Evolutionary conservation across 92 coral and sea anemone species (phyloP).

Genomic region (Palythoa grandiflora): DNA sequence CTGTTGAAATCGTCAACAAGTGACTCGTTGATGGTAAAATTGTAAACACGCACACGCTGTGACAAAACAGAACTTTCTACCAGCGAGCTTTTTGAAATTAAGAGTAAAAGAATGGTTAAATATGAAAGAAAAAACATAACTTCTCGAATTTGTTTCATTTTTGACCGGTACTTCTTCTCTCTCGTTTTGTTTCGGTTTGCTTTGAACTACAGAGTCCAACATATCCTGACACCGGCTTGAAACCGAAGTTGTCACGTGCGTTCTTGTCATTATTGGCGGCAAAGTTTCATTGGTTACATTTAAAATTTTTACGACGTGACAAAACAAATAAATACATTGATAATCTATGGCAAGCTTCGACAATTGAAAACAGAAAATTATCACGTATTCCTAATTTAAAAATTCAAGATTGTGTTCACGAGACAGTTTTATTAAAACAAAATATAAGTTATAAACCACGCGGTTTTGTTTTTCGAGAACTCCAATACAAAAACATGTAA

Average conservation of each 20-base stretch:
- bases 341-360: too few relatives aligned
- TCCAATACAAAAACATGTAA: too few relatives aligned
- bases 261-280: background rate
- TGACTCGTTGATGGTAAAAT: conserved; percentile 28
- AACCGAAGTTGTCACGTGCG: background rate
- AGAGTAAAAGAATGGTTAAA: background rate
- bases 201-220: too few relatives aligned
- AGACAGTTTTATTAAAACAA: too few relatives aligned
- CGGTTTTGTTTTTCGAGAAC: too few relatives aligned
- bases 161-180: background rate
- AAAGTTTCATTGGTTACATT: too few relatives aligned
- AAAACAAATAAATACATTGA: background rate
- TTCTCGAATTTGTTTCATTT: background rate
- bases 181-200: background rate
- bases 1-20: conserved; percentile 43
- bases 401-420: too few relatives aligned
- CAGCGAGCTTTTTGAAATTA: background rate
- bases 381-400: too few relatives aligned
- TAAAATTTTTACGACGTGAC: background rate
- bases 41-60: conserved; percentile 16
- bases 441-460: too few relatives aligned
- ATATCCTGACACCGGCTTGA: background rate
- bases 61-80: background rate
- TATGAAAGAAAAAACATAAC: background rate
- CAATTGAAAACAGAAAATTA: too few relatives aligned